These are phyloP conservation scores for Tychaedon coryphoeus DNA, from an alignment of 2,113 vertebrate species.

Conservation along the genomic window DNA sequence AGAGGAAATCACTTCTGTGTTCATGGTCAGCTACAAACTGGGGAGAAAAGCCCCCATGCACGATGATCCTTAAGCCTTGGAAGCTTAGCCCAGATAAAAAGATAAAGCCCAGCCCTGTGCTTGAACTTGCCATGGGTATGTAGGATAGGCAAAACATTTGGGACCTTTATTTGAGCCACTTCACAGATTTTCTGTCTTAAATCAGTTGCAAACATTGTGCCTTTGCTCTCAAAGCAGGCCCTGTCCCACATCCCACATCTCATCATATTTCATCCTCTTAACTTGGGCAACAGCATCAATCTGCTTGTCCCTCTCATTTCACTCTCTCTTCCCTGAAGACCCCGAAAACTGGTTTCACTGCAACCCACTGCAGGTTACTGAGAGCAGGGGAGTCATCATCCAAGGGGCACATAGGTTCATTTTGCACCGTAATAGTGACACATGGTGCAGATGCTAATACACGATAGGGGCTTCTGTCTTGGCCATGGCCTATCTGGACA, in stretches of 20 bases:
- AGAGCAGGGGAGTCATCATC: not conserved
- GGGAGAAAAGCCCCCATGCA: not conserved
- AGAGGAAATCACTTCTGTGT: not conserved
- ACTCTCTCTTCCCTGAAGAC: not conserved
- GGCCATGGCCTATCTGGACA: not conserved
- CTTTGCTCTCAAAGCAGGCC: not conserved
- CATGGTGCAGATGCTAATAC: not conserved
- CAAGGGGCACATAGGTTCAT: not conserved
- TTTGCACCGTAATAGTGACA: not conserved
- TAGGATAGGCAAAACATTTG: not conserved
- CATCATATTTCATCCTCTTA: not conserved
- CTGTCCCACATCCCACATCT: not conserved
- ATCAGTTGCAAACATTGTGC: not conserved
- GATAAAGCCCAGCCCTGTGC: not conserved
- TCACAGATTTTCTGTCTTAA: not conserved
- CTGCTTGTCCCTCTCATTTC: not conserved
- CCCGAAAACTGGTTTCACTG: not conserved
- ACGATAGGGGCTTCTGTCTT: accelerated
- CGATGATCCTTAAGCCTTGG: not conserved
- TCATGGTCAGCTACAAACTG: not conserved
- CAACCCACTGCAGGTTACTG: not conserved
- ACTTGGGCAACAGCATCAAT: not conserved
- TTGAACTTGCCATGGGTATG: not conserved
- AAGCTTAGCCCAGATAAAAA: not conserved
- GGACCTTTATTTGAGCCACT: not conserved